phyloP scores from a whole-genome alignment of 2,113 vertebrate genomes.

The Diadophis punctatus region DNA sequence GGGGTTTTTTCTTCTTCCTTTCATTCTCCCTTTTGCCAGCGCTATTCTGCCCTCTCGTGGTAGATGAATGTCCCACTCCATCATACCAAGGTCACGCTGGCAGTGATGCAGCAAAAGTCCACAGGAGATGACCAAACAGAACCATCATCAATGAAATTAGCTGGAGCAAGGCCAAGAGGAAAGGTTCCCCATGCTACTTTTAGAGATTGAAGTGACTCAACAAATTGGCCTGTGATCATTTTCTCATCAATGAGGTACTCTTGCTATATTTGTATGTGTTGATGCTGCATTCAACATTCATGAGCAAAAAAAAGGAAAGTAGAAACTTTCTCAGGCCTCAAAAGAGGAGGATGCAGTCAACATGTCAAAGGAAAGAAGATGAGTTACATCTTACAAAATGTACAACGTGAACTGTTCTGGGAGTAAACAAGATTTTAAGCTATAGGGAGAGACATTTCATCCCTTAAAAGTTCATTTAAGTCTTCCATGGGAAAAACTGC shows the following conservation, averaged over 20 bases:
- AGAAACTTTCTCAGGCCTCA: neutral
- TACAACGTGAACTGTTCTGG: neutral
- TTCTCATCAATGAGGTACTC: neutral
- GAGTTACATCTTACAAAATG: neutral
- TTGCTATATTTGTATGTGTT: conserved; percentile 5
- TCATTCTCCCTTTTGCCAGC: neutral
- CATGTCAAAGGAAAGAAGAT: too few relatives aligned
- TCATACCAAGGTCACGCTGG: neutral
- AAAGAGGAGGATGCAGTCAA: neutral
- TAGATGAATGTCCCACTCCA: neutral
- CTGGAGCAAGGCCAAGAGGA: neutral
- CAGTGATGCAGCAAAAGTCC: conserved; percentile 20
- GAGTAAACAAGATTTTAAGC: neutral
- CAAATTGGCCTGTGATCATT: neutral
- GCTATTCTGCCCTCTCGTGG: neutral
- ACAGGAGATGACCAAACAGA: too few relatives aligned
- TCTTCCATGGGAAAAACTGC: too few relatives aligned
- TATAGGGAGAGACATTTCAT: neutral
- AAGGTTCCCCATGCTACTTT: conserved; percentile 15
- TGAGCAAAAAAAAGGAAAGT: neutral
- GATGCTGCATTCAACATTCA: neutral
- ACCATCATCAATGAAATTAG: neutral
- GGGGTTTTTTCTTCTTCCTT: too few relatives aligned
- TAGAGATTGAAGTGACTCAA: conserved; percentile 24
- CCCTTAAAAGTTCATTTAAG: neutral